Evolutionary conservation across 2,888 invertebrate species (phyloP), one percentile per base, ranked within the genome.

Genomic region (Mimumesa dahlbomi): DNA sequence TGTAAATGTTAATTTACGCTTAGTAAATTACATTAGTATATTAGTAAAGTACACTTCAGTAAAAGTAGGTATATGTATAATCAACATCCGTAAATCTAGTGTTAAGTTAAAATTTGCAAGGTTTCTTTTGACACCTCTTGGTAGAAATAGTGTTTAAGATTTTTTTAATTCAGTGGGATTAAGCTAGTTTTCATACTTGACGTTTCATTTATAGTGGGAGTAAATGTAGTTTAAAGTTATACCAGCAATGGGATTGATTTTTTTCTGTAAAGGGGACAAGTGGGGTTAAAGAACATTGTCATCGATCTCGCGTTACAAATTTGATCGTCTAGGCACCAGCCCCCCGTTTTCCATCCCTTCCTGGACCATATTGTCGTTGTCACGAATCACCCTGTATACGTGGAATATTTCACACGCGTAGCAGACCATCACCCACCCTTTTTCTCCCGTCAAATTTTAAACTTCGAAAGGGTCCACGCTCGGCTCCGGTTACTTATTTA

Each of bases 401-500:
- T 62, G 69, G 68, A 73, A 58, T 61, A 64, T 75, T 79, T 80
- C 80, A 76, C 77, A 82, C 83, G 80, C 70, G 64, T 9, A 42
- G 21, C 29, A 25, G 14, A 25, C 46, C 14, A 45, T 36, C 43
- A 45, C 14, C 56, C 58, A 36, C 49, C 66, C 54, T 49, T n/a
- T n/a, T n/a, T 25, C 64, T 52, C 66, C 68, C 69, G 50, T 63
- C 71, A 83, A 84, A 86, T 68, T 87, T 87, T 85, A 85, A 87
- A 88, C 75, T 77, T 58, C 64, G 72, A 84, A 75, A 67, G 87
- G 87, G 87, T 84, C 83, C 38, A 14, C 36, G 38, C 67, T 50
- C 74, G 79, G 75, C 68, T 85, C 81, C 64, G 71, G 83, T 87
- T 87, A 86, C 87, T 83, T 87, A 88, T 88, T 87, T 87, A 87